Base-by-base conservation (phyloP, 1,140 invertebrate genomes). In the Lineus longissimus region DNA sequence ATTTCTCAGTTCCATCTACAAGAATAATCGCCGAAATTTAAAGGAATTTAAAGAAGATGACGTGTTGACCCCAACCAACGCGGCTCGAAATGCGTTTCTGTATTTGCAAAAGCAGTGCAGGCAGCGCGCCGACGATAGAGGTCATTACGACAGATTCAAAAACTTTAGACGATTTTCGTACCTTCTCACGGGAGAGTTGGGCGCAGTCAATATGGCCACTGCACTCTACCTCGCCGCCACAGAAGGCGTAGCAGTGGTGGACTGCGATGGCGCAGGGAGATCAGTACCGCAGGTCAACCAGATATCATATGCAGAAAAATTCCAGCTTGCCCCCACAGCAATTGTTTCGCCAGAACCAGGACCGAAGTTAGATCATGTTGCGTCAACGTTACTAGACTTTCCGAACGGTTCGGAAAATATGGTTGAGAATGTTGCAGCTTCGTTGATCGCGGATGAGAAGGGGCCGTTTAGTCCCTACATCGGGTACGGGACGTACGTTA, bases 401-500 rank as follows among this genome's bases (percentile, higher is more conserved):
- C 47, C 47, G 9, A 6, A n/a, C n/a, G 47, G 47, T 51, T 23
- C n/a, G n/a, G 47, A 51, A n/a, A 51, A 27, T 4, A 19, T 51
- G n/a, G 47, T 51, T 6, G 47, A 51, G n/a, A n/a, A 51, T 9
- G 19, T 51, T 7, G n/a, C 25, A 27, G n/a, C 47, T 4, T 6
- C n/a, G 19, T 51, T 51, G n/a, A 19, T 51, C n/a, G 25, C 25
- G 4, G 47, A 51, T 51, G 6, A 19, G 9, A 4, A n/a, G 9
- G n/a, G 47, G 6, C 47, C n/a, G 6, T 51, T 51, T 27, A 51
- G 9, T 19, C 47, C 47, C n/a, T 51, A 51, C 47, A 27, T 51
- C 6, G 47, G 47, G 19, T 51, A 51, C 47, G 47, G 47, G 9
- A 51, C 47, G 4, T 51, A 51, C n/a, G 47, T 51, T 51, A 51